Base-by-base conservation (phyloP, 2,797 vertebrate species). In the Crenichthys baileyi region DNA sequence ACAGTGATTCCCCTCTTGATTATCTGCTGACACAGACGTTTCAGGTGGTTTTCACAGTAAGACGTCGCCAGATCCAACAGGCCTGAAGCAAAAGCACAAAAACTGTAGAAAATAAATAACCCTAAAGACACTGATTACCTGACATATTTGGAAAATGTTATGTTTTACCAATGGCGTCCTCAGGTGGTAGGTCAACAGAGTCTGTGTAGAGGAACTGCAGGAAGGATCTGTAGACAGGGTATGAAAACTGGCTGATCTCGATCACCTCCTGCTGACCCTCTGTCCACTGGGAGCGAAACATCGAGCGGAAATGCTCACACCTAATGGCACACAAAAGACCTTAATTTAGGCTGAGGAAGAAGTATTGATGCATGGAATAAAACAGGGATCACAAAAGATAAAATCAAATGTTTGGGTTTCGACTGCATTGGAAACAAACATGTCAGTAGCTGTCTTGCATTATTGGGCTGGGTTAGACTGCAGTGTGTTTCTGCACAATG, bases 201-300 rank as follows among this genome's bases (percentile, higher is more conserved):
- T 99, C 98, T 0, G 98, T 99, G 88, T 99, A 99, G 82, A 99
- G 95, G 86, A 98, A 99, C 89, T 98, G 96, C 1, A 99, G 96
- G 91, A 99, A 99, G 92, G 98, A 96, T 89, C 95, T 96, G 90
- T 99, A 99, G 79, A 99, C 98, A 0, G 97, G 95, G 77, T 98
- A 99, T 0, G 97, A 97, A 92, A 99, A 99, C 92, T 99, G 98
- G 85, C 97, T 95, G 83, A 99, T 96, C 90, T 98, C 97, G 71
- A 99, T 97, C 84, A 99, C 97, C 22, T 98, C 97, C 92, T 99
- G 98, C 92, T 97, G 95, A 78, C 97, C 97, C 89, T 99, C 98
- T 0, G 96, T 97, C 98, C 98, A 99, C 58, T 98, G 97, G 0
- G 98, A 98, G 91, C 98, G 98, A 87, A 99, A 99, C 98, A 99